Evolutionary conservation across 2,888 invertebrate genomes (phyloP).

Genomic region (Odontocolon sp.): DNA sequence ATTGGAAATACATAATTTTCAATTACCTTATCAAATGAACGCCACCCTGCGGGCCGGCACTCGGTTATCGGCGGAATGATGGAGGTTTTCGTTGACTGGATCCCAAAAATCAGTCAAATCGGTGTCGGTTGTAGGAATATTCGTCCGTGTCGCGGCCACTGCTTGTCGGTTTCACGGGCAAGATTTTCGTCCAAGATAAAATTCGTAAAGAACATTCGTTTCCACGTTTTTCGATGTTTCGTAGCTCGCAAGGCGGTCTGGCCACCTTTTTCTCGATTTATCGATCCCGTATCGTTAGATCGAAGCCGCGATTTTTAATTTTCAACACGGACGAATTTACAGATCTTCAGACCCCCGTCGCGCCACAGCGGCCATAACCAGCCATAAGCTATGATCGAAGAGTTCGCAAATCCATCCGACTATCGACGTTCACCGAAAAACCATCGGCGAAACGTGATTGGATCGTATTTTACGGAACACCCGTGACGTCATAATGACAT

Average conservation of each 20-base stretch:
- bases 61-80: slow-evolving; percentile 91
- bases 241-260: not conserved
- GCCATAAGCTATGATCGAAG: slow-evolving; percentile 32
- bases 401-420: slow-evolving; percentile 35
- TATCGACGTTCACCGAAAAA: not conserved
- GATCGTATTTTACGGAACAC: not conserved
- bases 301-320: not conserved
- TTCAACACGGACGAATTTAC: slow-evolving; percentile 17
- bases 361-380: slow-evolving; percentile 60
- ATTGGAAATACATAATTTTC: not conserved
- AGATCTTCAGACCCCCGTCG: slow-evolving; percentile 57
- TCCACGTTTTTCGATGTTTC: slow-evolving; percentile 50
- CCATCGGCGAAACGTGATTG: not conserved
- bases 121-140: slow-evolving; percentile 57
- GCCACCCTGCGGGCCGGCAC: slow-evolving; percentile 92
- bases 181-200: slow-evolving; percentile 63
- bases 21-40: slow-evolving; percentile 78
- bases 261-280: not conserved
- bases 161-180: slow-evolving; percentile 69
- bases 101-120: slow-evolving; percentile 80
- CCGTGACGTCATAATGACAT: not conserved
- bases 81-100: slow-evolving; percentile 84
- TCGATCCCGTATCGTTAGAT: not conserved
- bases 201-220: slow-evolving; percentile 75
- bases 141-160: slow-evolving; percentile 70